Conservation (phyloP, 2,113 vertebrate genomes). For the Eonycteris spelaea region DNA sequence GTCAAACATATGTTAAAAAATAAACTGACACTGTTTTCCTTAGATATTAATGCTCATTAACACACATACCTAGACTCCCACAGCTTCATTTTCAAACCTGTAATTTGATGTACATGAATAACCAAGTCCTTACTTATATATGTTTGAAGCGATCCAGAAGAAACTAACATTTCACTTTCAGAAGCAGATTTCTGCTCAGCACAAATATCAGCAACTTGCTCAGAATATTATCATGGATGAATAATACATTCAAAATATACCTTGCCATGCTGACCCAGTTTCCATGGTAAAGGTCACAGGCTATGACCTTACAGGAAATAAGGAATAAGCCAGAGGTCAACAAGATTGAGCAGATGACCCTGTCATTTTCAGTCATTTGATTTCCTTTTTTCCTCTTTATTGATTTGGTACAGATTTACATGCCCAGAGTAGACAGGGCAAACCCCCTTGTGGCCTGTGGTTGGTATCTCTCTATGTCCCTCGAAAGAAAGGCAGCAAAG, state of each 20-base stretch:
- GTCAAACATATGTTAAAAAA: constrained; percentile 78
- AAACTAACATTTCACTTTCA: constrained; percentile 68
- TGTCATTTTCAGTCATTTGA: constrained; percentile 36
- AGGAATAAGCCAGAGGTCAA: not conserved
- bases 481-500: constrained; percentile 18
- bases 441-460: constrained; percentile 6
- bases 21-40: constrained; percentile 70
- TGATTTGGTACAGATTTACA: constrained; percentile 56
- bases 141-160: constrained; percentile 48
- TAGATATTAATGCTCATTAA: constrained; percentile 70
- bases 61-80: constrained; percentile 72
- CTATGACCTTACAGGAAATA: not conserved
- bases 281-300: constrained; percentile 40
- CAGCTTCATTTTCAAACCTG: constrained; percentile 72
- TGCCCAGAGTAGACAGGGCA: not conserved
- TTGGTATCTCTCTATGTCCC: constrained; percentile 11
- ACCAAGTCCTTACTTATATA: constrained; percentile 60
- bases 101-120: constrained; percentile 76
- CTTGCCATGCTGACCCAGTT: not conserved
- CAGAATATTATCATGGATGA: constrained; percentile 5
- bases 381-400: not conserved
- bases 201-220: not conserved
- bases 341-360: constrained; percentile 11
- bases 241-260: not conserved
- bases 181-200: constrained; percentile 53